Evolutionary conservation across 2,797 vertebrate genomes (phyloP).

Genomic region (Austrolebias charrua): DNA sequence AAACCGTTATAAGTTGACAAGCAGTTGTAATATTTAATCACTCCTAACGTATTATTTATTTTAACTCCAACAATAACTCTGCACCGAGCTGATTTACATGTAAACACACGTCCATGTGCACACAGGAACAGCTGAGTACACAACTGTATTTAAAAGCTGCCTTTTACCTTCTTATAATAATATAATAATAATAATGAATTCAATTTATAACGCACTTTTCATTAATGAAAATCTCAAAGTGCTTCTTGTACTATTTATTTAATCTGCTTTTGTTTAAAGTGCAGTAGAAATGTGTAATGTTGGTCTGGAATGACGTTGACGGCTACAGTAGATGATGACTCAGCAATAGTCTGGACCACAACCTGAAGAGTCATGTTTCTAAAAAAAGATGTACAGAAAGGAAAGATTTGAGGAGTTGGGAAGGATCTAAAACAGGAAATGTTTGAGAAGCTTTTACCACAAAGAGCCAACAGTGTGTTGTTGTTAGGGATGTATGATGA

Average conservation of each 20-base stretch:
- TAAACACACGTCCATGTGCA: constrained; percentile 42
- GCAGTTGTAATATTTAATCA: constrained; percentile 20
- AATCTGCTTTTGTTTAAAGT: constrained; percentile 59
- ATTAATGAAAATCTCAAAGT: too few species aligned
- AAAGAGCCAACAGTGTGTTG: neutral
- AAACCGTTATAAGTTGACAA: constrained; percentile 10
- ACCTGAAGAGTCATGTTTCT: constrained; percentile 14
- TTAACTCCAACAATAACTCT: neutral
- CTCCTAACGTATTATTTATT: constrained; percentile 12
- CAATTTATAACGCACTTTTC: too few species aligned
- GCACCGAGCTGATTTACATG: constrained; percentile 44
- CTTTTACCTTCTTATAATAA: constrained; percentile 3
- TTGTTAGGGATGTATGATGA: neutral
- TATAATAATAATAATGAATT: too few species aligned
- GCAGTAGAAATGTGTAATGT: constrained; percentile 29
- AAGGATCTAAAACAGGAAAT: constrained; percentile 1
- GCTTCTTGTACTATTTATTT: constrained; percentile 25
- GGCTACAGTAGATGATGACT: constrained; percentile 51
- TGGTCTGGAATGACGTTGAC: constrained; percentile 24
- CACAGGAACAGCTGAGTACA: constrained; percentile 71
- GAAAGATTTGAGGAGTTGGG: constrained; percentile 4
- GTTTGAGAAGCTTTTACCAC: neutral
- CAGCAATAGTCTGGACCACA: constrained; percentile 28
- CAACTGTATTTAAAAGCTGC: constrained; percentile 30
- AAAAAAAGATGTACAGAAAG: constrained; percentile 7